A percentile compares a stretch with the other conserved stretches of the same genome.
Conservation (phyloP, 2,888 invertebrate species). For the Hirtodrosophila duncani region DNA sequence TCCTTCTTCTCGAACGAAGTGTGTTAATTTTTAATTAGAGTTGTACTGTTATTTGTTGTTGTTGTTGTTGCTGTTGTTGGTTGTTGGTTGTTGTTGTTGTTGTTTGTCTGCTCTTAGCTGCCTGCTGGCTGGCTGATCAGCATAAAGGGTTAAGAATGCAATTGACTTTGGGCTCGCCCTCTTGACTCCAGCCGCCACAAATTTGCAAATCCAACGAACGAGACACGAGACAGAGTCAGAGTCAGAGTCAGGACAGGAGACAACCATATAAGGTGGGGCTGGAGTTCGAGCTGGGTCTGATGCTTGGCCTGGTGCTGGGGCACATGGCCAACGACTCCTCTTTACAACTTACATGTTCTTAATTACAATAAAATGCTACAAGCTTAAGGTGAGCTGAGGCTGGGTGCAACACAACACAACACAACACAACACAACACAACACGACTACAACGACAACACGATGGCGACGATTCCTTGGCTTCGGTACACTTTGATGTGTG, state of each 20-base stretch:
- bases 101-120: conserved; percentile 22
- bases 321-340: conserved; percentile 54
- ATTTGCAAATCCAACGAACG: conserved; percentile 59
- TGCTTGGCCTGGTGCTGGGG: too few relatives aligned
- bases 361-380: conserved; percentile 66
- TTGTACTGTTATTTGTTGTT: conserved; percentile 69
- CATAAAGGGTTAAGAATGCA: conserved; percentile 65
- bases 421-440: conserved; percentile 34
- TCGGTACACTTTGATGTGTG: conserved; percentile 60
- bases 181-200: conserved; percentile 61
- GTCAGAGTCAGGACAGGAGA: conserved; percentile 12
- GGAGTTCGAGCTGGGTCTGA: conserved; percentile 8
- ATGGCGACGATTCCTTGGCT: conserved; percentile 50
- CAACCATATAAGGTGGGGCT: conserved; percentile 63
- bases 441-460: conserved; percentile 25
- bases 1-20: conserved; percentile 20
- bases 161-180: conserved; percentile 71
- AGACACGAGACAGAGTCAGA: conserved; percentile 41
- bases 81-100: conserved; percentile 16
- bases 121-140: conserved; percentile 51
- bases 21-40: conserved; percentile 70
- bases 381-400: conserved; percentile 65
- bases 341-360: conserved; percentile 69
- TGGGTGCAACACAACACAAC: conserved; percentile 13
- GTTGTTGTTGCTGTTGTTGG: conserved; percentile 24